A percentile compares a stretch with the other conserved stretches of the same genome.
Evolutionary conservation across 2,888 invertebrate species (phyloP).

Genomic region (Petrolisthes cinctipes): DNA sequence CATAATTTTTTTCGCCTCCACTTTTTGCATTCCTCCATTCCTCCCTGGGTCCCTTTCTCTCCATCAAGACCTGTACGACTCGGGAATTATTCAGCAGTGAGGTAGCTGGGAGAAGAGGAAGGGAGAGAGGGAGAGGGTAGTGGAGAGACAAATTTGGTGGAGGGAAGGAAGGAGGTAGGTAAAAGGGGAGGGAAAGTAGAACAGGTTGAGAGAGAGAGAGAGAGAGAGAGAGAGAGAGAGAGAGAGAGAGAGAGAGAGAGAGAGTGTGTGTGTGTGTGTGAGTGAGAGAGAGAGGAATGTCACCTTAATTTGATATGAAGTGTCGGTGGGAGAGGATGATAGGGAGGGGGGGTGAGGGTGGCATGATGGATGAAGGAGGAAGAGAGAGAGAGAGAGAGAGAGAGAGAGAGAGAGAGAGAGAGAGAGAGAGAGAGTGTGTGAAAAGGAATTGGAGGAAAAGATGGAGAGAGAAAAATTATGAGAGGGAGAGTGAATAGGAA

Average conservation of each 20-base stretch:
- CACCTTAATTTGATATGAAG: neutral
- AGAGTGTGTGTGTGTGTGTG: neutral
- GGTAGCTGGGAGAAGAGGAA: neutral
- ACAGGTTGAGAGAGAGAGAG: neutral
- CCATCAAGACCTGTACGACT: too few species aligned
- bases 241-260: slow-evolving; percentile 7
- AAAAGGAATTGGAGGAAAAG: neutral
- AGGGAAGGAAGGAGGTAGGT: neutral
- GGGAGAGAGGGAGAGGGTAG: neutral
- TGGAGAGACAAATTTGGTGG: neutral
- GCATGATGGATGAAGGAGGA: neutral
- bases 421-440: slow-evolving; percentile 8
- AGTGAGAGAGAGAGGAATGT: neutral
- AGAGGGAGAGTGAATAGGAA: neutral
- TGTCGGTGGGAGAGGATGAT: slow-evolving; percentile 4
- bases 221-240: slow-evolving; percentile 14
- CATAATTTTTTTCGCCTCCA: too few species aligned
- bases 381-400: neutral
- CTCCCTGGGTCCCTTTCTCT: too few species aligned
- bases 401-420: neutral
- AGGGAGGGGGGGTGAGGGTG: neutral
- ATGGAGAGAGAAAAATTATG: neutral
- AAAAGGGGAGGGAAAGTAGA: neutral
- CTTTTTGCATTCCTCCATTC: too few species aligned
- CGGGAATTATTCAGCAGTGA: neutral